phyloP scores from a whole-genome alignment of 2,113 vertebrate species.

The Hucho hucho region DNA sequence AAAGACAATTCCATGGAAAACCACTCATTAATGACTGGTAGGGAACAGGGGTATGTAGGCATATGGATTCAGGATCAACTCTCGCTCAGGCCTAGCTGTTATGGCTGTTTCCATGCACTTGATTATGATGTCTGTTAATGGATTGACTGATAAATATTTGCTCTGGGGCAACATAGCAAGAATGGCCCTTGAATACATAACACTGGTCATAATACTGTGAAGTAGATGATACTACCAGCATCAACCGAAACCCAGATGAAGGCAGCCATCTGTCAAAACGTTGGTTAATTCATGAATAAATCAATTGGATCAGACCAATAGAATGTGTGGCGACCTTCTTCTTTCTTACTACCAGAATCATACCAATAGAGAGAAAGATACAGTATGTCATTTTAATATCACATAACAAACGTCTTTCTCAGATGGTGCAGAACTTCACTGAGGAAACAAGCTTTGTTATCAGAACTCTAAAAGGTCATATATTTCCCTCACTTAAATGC shows the following conservation, averaged over 20 bases:
- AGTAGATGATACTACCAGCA: no score
- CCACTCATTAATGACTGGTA: slow-evolving; percentile 46
- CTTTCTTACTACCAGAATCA: slow-evolving; percentile 25
- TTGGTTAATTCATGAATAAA: no score
- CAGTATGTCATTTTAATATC: no score
- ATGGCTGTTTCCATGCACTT: slow-evolving; percentile 38
- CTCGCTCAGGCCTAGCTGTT: slow-evolving; percentile 37
- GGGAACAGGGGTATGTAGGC: slow-evolving; percentile 55
- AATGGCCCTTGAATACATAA: slow-evolving; percentile 33
- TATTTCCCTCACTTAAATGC: background rate
- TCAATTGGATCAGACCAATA: no score
- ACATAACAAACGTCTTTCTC: slow-evolving; percentile 64
- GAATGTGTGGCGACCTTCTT: background rate
- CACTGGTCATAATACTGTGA: no score
- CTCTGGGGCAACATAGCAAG: no score
- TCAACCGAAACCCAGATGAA: no score
- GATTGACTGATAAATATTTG: slow-evolving; percentile 51
- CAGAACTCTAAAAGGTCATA: slow-evolving; percentile 85
- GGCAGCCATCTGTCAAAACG: no score
- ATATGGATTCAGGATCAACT: slow-evolving; percentile 42
- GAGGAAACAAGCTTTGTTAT: slow-evolving; percentile 90
- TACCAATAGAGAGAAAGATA: no score
- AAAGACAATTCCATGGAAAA: slow-evolving; percentile 71
- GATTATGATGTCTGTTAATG: slow-evolving; percentile 71
- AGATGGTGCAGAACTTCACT: slow-evolving; percentile 95